Base-by-base conservation (phyloP, 2,797 vertebrate genomes). In the Monodelphis domestica region DNA sequence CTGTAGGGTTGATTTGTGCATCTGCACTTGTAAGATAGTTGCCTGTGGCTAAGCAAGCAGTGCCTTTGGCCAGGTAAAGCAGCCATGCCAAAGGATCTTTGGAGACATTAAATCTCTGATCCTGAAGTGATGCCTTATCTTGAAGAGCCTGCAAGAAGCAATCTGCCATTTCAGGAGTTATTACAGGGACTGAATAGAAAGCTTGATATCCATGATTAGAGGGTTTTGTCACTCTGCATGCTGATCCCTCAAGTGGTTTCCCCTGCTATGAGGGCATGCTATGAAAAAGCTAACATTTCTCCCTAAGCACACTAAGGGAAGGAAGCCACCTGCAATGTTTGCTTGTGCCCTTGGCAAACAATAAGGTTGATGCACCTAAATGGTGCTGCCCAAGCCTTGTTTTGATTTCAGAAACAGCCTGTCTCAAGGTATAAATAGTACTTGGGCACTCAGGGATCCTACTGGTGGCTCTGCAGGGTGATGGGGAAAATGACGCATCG, bases 351-450 rank as follows among this genome's bases (percentile, higher is more conserved):
- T 88, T 63, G 53, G 78, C 10, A 89, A 63, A 30, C 24, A 94
- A 52, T 54, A 33, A 26, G 1, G 29, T 94, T 38, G 53, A 24
- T 51, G 89, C n/a, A 90, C 45, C 15, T 55, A 11, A 54, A 11
- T 52, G 12, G 5, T 30, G 50, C 53, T 17, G 28, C 88, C 53
- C 89, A 88, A 45, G 55, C 12, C 33, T 28, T 1, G 28, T 45
- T 95, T 93, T 91, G 59, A 63, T 15, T 94, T 92, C 50, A 95
- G 52, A 53, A 88, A 53, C 87, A 53, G 28, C 87, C 87, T 29
- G 51, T 53, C 51, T 88, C 87, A 52, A 54, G 28, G 33, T 94
- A 93, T 56, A 91, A 92, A 15, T 0, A 52, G 53, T 17, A 52
- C 29, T 88, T n/a, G 93, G 53, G 33, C 14, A 53, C 45, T 89